phyloP scores from a whole-genome alignment of 30 jellyfish, hydroid and myxozoan genomes.

The Sanderia malayensis region DNA sequence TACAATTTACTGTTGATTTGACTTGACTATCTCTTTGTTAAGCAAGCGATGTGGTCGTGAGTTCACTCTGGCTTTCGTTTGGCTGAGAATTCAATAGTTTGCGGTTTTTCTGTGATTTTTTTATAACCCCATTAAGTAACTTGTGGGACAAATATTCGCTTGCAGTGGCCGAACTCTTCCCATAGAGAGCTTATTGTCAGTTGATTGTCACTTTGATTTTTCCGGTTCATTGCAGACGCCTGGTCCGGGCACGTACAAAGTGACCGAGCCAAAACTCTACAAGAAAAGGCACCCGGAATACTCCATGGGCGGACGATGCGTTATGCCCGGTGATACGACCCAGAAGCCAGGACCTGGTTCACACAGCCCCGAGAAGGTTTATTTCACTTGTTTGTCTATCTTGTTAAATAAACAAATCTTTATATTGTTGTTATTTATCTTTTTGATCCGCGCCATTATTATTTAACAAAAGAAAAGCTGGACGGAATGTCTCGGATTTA shows the following conservation, averaged over 20 bases:
- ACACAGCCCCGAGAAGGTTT: constrained; percentile 80
- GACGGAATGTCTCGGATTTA: too few relatives aligned
- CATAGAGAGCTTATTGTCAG: neutral
- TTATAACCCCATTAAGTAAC: too few relatives aligned
- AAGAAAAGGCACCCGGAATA: constrained; percentile 62
- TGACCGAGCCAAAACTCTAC: constrained; percentile 65
- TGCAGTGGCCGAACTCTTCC: neutral
- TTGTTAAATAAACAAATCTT: neutral
- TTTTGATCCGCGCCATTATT: too few relatives aligned
- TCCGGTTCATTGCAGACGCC: constrained; percentile 63
- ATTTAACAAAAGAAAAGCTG: too few relatives aligned
- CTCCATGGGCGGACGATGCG: constrained; percentile 84
- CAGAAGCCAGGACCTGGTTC: constrained; percentile 96
- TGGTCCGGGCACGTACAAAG: constrained; percentile 92
- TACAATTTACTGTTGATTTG: too few relatives aligned
- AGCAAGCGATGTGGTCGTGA: too few relatives aligned
- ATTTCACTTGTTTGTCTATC: neutral
- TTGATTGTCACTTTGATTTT: neutral
- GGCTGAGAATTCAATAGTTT: too few relatives aligned
- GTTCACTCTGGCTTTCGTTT: too few relatives aligned
- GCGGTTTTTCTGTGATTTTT: too few relatives aligned
- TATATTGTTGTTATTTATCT: constrained; percentile 6
- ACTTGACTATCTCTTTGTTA: too few relatives aligned
- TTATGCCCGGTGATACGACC: constrained; percentile 84
- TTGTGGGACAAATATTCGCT: too few relatives aligned